Percentiles rank a stretch among this genome's conserved stretches.
These are phyloP conservation scores for Melanotaenia boesemani DNA, from an alignment of 2,797 vertebrate species.

Conservation along the genomic window DNA sequence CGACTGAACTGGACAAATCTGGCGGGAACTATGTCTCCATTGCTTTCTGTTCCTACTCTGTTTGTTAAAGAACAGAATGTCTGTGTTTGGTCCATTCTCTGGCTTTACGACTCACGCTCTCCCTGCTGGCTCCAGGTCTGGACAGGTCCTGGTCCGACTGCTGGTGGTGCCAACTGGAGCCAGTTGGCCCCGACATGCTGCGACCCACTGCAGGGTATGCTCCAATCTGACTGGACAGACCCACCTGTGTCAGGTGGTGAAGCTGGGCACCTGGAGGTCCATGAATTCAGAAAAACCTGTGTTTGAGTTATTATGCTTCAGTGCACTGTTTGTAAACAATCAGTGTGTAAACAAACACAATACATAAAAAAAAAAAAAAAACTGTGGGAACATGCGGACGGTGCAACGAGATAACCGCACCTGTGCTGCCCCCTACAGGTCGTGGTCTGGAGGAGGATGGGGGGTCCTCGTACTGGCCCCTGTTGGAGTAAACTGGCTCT, in stretches of 20 bases:
- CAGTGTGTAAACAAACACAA: not conserved
- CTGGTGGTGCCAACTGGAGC: conserved; percentile 91
- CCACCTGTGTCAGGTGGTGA: conserved; percentile 97
- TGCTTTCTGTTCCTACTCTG: not conserved
- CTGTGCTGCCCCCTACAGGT: conserved; percentile 94
- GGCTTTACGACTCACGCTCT: conserved; percentile 87
- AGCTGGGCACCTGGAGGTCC: conserved; percentile 90
- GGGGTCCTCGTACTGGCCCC: conserved; percentile 89
- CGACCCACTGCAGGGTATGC: conserved; percentile 90
- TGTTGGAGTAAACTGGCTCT: conserved; percentile 85
- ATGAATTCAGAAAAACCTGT: not conserved
- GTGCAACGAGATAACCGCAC: conserved; percentile 71
- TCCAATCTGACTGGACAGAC: conserved; percentile 92
- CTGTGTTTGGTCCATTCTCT: not conserved
- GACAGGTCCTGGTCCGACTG: conserved; percentile 89
- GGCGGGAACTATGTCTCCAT: no score
- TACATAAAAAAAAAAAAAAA: no score
- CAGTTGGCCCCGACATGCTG: conserved; percentile 89
- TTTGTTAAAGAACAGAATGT: not conserved
- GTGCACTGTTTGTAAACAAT: no score
- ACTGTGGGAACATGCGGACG: not conserved
- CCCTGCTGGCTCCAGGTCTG: conserved; percentile 84
- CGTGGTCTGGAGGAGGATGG: conserved; percentile 91
- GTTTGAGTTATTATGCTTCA: not conserved
- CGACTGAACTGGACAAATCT: no score